These are phyloP conservation scores for Pipistrellus nathusii DNA, from an alignment of 2,797 vertebrate species.

Conservation along the genomic window DNA sequence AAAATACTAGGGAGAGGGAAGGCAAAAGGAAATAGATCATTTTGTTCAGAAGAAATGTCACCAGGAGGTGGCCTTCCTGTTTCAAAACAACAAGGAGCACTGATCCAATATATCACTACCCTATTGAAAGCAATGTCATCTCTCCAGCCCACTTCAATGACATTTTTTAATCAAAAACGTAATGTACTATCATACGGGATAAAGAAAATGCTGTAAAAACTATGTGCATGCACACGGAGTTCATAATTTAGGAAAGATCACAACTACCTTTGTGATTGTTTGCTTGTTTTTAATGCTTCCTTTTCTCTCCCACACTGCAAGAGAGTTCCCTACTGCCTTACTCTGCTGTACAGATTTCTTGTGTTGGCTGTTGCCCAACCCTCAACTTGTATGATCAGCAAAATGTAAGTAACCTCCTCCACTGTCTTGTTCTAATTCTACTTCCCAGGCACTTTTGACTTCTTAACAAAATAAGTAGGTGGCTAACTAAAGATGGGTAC, in stretches of 20 bases:
- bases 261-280: not conserved
- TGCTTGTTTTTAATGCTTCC: not conserved
- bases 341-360: not conserved
- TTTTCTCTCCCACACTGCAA: not conserved
- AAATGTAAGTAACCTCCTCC: constrained; percentile 27
- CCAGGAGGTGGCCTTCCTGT: not conserved
- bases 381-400: constrained; percentile 64
- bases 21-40: not conserved
- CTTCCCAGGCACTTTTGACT: constrained; percentile 49
- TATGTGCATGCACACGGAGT: not conserved
- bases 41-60: not conserved
- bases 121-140: not conserved
- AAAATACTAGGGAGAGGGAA: not conserved
- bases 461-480: constrained; percentile 65
- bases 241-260: not conserved
- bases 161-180: not conserved
- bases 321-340: not conserved
- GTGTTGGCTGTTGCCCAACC: not conserved
- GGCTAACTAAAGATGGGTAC: constrained; percentile 54
- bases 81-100: not conserved
- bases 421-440: constrained; percentile 43
- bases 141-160: not conserved
- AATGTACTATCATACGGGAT: not conserved
- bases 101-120: no score
- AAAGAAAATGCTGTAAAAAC: not conserved